These are phyloP conservation scores for Drosophila ustulata DNA, from an alignment of 2,888 invertebrate species.

Conservation along the genomic window DNA sequence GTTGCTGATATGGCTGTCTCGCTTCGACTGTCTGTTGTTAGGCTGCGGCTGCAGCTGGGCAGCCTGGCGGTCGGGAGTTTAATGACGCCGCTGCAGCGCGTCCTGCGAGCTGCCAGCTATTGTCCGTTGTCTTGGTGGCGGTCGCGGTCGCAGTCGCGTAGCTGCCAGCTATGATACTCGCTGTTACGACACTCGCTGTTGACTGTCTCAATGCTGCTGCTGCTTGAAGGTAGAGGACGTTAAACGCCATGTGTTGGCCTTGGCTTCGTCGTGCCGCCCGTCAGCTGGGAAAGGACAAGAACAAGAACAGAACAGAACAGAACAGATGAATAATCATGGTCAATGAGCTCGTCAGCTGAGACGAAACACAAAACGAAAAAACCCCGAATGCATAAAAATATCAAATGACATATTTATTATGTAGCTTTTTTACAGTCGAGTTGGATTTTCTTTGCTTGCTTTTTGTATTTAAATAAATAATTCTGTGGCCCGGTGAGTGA, in stretches of 20 bases:
- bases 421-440: not conserved
- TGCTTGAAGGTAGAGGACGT: slow-evolving; percentile 39
- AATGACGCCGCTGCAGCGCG: slow-evolving; percentile 38
- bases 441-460: not conserved
- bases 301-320: slow-evolving; percentile 9
- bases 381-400: not conserved
- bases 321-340: slow-evolving; percentile 52
- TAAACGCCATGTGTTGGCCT: slow-evolving; percentile 74
- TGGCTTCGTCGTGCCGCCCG: slow-evolving; percentile 52
- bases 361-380: not conserved
- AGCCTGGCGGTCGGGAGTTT: slow-evolving; percentile 34
- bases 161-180: slow-evolving; percentile 12
- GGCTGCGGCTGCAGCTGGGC: slow-evolving; percentile 36
- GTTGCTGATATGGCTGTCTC: not conserved
- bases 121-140: slow-evolving; percentile 17
- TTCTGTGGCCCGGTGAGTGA: slow-evolving; percentile 5
- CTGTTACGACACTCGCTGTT: slow-evolving; percentile 12
- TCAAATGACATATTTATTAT: not conserved
- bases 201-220: slow-evolving; percentile 16
- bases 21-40: not conserved
- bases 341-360: slow-evolving; percentile 10
- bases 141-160: slow-evolving; percentile 8
- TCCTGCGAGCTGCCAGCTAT: slow-evolving; percentile 6
- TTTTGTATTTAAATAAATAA: slow-evolving; percentile 32
- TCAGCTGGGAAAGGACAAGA: slow-evolving; percentile 41